These are phyloP conservation scores for Cercocebus atys DNA, from an alignment of 2,113 vertebrate genomes.

Conservation along the genomic window DNA sequence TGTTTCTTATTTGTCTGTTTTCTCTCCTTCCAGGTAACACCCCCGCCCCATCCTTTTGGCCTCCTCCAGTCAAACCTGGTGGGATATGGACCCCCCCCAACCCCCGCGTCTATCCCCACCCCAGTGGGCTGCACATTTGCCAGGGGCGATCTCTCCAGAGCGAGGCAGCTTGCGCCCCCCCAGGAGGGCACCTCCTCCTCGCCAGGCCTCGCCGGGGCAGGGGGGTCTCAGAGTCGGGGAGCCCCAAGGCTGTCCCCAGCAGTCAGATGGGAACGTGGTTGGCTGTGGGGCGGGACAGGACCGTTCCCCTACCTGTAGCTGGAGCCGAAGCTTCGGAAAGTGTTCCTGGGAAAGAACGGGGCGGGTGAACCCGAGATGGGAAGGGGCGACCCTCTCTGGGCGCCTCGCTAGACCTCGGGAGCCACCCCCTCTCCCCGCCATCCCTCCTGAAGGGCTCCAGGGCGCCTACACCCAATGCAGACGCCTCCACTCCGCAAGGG, in stretches of 20 bases:
- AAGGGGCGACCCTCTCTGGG: background rate
- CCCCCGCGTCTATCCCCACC: background rate
- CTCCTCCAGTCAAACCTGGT: background rate
- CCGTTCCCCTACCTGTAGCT: conserved; percentile 72
- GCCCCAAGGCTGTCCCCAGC: background rate
- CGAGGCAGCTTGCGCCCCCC: fast-evolving
- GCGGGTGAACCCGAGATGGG: background rate
- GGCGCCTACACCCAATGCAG: background rate
- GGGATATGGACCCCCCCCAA: fast-evolving
- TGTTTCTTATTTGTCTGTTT: background rate
- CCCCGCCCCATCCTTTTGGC: background rate
- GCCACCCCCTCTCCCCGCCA: background rate
- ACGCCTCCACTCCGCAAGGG: background rate
- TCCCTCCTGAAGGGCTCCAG: background rate
- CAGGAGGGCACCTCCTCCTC: background rate
- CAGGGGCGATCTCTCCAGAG: background rate
- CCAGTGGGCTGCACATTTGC: background rate
- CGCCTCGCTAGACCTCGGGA: background rate
- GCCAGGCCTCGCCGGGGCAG: background rate
- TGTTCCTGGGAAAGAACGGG: conserved; percentile 63
- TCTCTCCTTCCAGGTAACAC: background rate
- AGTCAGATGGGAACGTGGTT: background rate
- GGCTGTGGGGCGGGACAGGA: background rate
- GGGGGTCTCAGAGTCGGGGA: background rate
- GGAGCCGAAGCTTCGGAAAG: conserved; percentile 73